Evolutionary conservation across 2,888 invertebrate genomes (phyloP).

Genomic region (Drosophila engyochracea): DNA sequence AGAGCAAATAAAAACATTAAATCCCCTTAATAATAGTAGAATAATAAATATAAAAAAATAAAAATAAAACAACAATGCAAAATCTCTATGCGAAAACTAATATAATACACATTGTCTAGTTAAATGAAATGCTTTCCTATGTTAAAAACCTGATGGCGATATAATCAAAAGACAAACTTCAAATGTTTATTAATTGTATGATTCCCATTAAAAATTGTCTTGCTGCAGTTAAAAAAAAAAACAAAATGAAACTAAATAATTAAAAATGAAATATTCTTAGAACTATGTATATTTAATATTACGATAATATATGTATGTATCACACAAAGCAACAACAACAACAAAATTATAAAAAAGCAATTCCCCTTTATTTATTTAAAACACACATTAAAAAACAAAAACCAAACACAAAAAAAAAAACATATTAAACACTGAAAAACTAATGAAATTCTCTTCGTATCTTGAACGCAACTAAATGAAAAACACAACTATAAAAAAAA

Average conservation of each 20-base stretch:
- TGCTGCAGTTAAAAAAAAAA: conserved; percentile 42
- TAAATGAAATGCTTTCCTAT: conserved; percentile 78
- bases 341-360: conserved; percentile 64
- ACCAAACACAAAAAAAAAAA: conserved; percentile 30
- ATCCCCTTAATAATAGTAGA: conserved; percentile 64
- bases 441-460: conserved; percentile 71
- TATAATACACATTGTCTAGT: conserved; percentile 58
- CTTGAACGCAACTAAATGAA: conserved; percentile 50
- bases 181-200: conserved; percentile 56
- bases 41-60: conserved; percentile 34
- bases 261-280: conserved; percentile 51
- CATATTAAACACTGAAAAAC: conserved; percentile 49
- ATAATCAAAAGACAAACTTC: conserved; percentile 71
- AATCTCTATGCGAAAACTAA: conserved; percentile 47
- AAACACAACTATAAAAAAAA: conserved; percentile 21
- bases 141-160: conserved; percentile 73
- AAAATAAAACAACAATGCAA: conserved; percentile 38
- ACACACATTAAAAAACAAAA: conserved; percentile 52
- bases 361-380: conserved; percentile 76
- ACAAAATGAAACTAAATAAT: conserved; percentile 7
- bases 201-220: conserved; percentile 43
- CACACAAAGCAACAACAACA: conserved; percentile 44
- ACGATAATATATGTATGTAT: conserved; percentile 51
- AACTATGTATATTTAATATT: conserved; percentile 73
- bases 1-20: conserved; percentile 42